Evolutionary conservation across 2,113 vertebrate genomes (phyloP), one percentile per base, ranked within the genome.

Genomic region (Eidolon helvum): DNA sequence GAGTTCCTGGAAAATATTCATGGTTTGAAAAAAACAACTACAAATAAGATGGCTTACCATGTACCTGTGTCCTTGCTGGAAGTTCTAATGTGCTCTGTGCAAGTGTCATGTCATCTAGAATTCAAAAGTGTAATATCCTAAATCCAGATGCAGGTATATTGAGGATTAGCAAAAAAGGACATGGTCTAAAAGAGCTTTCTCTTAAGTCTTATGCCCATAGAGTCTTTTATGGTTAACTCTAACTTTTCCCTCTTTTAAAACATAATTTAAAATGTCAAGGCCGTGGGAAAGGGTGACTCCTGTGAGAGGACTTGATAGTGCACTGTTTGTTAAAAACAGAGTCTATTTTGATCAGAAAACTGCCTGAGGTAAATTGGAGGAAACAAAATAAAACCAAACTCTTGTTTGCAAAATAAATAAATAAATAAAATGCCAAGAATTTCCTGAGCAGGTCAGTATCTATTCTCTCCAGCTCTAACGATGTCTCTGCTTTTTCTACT

Each of bases 381-480:
- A 50, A 50, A 50, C 50, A 50, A 50, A 48, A 48, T 48, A 48
- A 48, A 50, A 50, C 50, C 14, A 50, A 50, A 50, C 15, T 50
- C 50, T 50, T 50, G 50, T 5, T 50, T 50, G 50, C 50, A 50
- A 50, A 50, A 50, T 50, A 50, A 50, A 50, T 50, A 50, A 50
- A 50, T 50, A 50, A 50, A 50, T 50, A 50, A 50, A 50, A 50
- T 11, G 14, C 43, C 1, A 7, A 84, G 53, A 79, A 68, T 82
- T 93, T 94, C 83, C 89, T 57, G 19, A 85, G 38, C 38, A 63
- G 30, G 55, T 74, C 59, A 45, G 22, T 95, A 96, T 87, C 63
- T 69, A 61, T 22, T 87, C 53, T 50, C 8, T 59, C 24, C 66
- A 88, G 85, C 48, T 57, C 75, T 78, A 19, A 84, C 4, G 16